Percentiles rank a stretch among this genome's conserved stretches.
Evolutionary conservation across 2,888 invertebrate species (phyloP).

Genomic region (Smittia aterrima): DNA sequence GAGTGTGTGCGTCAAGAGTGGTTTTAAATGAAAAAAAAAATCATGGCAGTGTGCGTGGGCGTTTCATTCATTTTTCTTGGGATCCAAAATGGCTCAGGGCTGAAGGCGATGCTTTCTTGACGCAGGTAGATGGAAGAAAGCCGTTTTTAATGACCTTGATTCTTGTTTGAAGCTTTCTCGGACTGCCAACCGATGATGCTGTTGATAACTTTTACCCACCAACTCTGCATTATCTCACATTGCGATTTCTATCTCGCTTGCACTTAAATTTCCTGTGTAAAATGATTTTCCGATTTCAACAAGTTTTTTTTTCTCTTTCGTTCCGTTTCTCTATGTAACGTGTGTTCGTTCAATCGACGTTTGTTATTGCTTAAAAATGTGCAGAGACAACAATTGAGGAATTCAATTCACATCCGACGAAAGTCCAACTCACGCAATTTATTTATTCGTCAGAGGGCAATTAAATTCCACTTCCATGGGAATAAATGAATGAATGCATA

Average conservation of each 20-base stretch:
- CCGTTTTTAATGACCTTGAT: slow-evolving; percentile 3
- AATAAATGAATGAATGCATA: background rate
- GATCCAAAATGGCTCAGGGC: background rate
- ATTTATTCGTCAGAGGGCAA: background rate
- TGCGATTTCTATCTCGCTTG: slow-evolving; percentile 4
- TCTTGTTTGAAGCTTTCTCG: background rate
- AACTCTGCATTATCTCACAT: slow-evolving; percentile 6
- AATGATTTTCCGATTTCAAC: slow-evolving; percentile 17
- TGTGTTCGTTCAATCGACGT: background rate
- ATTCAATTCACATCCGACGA: background rate
- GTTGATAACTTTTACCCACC: background rate
- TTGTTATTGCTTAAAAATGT: background rate
- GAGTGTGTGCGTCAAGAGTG: slow-evolving; percentile 13
- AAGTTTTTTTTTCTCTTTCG: slow-evolving; percentile 3
- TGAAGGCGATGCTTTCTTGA: background rate
- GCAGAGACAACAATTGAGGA: background rate
- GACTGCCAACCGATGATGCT: background rate
- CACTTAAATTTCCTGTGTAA: slow-evolving; percentile 34
- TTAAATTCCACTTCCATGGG: slow-evolving; percentile 2
- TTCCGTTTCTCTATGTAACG: background rate
- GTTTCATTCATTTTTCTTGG: slow-evolving; percentile 38
- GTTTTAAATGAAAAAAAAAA: background rate
- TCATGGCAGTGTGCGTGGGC: slow-evolving; percentile 31
- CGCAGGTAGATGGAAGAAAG: background rate
- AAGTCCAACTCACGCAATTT: background rate